Conservation (phyloP, 2,797 vertebrate genomes). For the Lepilemur septentrionalis region DNA sequence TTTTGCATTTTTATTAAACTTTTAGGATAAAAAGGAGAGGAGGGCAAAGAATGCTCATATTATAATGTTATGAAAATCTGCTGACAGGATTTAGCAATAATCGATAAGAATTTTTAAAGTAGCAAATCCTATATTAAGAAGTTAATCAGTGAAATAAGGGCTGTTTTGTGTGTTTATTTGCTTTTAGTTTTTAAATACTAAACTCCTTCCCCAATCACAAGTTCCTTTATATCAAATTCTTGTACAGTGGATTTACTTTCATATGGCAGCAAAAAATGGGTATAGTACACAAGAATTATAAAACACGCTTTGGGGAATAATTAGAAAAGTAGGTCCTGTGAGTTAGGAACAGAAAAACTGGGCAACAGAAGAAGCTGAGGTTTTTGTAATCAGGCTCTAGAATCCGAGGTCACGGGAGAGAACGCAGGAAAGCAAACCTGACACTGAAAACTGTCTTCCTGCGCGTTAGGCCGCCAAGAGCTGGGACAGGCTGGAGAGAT, state of each 20-base stretch:
- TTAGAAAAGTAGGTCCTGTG: neutral
- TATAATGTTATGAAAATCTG: neutral
- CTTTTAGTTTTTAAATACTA: constrained; percentile 11
- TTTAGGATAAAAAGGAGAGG: neutral
- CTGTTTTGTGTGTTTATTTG: neutral
- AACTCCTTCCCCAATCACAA: neutral
- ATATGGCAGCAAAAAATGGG: neutral
- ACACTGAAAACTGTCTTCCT: neutral
- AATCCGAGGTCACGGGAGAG: accelerated
- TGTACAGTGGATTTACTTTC: neutral
- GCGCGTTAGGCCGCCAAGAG: accelerated
- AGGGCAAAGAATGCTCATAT: neutral
- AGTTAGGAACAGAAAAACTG: neutral
- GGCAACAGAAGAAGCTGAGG: neutral
- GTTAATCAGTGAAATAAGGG: neutral
- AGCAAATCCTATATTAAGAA: neutral
- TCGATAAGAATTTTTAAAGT: neutral
- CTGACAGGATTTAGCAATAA: neutral
- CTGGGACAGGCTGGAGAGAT: neutral
- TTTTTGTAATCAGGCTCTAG: neutral
- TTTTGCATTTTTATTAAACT: neutral
- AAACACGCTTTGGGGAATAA: neutral
- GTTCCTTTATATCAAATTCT: neutral
- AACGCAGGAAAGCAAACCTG: neutral
- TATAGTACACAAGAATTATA: neutral